A percentile compares a stretch with the other conserved stretches of the same genome.
These are phyloP conservation scores for Ceryle rudis DNA, from an alignment of 2,797 vertebrate species.

Conservation along the genomic window DNA sequence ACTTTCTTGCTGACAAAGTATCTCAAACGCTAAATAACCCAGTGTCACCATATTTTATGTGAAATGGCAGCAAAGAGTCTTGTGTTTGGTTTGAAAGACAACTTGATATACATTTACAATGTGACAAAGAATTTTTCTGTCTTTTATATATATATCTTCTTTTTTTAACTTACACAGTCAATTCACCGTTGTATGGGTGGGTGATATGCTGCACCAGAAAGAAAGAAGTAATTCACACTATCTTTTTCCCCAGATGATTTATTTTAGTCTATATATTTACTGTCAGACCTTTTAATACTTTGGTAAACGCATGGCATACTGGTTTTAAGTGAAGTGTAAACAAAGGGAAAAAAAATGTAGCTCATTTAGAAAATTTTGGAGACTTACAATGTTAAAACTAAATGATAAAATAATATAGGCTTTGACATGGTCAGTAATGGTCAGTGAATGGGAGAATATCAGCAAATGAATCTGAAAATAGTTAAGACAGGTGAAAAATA, in stretches of 20 bases:
- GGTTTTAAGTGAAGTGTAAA: neutral
- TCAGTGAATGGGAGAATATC: neutral
- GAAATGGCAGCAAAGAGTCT: slow-evolving; percentile 28
- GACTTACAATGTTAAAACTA: neutral
- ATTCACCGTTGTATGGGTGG: neutral
- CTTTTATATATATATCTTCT: neutral
- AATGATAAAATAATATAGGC: neutral
- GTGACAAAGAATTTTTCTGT: slow-evolving; percentile 46
- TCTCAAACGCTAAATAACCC: slow-evolving; percentile 60
- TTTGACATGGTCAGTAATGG: neutral
- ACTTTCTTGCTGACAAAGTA: slow-evolving; percentile 42
- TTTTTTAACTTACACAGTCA: slow-evolving; percentile 25
- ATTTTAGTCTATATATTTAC: neutral
- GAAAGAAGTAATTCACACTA: neutral
- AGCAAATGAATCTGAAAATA: neutral
- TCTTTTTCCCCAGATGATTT: neutral
- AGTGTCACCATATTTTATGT: slow-evolving; percentile 45
- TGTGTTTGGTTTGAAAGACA: slow-evolving; percentile 29
- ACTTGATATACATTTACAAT: slow-evolving; percentile 22
- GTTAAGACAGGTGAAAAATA: neutral
- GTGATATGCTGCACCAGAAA: neutral
- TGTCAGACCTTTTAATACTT: neutral
- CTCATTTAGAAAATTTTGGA: neutral
- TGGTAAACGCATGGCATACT: neutral
- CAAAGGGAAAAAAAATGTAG: neutral